Evolutionary conservation across 1,140 invertebrate genomes (phyloP).

Genomic region (Zaprionus inermis): DNA sequence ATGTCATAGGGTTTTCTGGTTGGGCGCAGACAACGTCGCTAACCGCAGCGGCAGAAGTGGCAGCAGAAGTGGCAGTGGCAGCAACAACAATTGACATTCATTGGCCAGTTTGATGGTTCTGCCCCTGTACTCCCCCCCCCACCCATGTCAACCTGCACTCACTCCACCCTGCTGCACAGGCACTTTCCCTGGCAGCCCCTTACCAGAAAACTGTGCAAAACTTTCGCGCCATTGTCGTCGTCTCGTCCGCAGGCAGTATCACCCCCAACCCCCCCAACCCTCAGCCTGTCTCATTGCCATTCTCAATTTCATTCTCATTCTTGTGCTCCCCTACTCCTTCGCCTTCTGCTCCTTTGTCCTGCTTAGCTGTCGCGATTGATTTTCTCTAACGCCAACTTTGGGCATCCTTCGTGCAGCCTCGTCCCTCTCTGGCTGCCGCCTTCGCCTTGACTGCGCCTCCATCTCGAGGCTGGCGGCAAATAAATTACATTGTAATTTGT

Average conservation of each 20-base stretch:
- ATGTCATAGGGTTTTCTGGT: constrained; percentile 30
- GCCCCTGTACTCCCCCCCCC: neutral
- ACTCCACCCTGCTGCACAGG: too few species aligned
- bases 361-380: constrained; percentile 71
- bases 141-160: neutral
- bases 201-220: constrained; percentile 8
- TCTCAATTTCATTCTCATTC: constrained; percentile 45
- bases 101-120: constrained; percentile 73
- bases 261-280: too few species aligned
- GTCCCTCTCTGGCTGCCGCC: constrained; percentile 8
- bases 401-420: constrained; percentile 6
- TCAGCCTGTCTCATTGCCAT: constrained; percentile 3
- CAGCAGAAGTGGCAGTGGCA: constrained; percentile 25
- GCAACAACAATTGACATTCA: constrained; percentile 78
- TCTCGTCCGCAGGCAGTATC: constrained; percentile 20
- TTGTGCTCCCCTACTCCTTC: neutral
- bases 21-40: constrained; percentile 45
- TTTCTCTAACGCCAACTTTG: constrained; percentile 63
- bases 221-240: constrained; percentile 34
- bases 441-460: too few species aligned
- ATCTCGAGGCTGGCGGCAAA: constrained; percentile 64
- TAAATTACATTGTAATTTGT: constrained; percentile 84
- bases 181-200: neutral
- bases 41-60: constrained; percentile 16
- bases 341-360: constrained; percentile 21